Evolutionary conservation across 1,140 invertebrate genomes (phyloP).

Genomic region (Capitella teleta): DNA sequence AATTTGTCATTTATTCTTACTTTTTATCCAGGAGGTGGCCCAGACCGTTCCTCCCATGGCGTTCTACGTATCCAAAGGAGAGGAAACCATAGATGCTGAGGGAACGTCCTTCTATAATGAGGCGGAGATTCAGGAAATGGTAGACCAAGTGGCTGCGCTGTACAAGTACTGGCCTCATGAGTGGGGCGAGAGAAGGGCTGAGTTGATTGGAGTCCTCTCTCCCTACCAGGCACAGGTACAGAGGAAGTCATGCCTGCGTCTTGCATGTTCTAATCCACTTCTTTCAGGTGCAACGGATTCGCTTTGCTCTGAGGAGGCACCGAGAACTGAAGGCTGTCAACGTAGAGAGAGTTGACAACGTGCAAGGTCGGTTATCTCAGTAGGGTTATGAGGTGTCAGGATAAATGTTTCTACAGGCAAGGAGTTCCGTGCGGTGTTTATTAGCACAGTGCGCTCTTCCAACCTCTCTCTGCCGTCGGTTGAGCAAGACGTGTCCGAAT

Average conservation of each 20-base stretch:
- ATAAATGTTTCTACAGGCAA: constrained; percentile 54
- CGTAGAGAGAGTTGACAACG: constrained; percentile 71
- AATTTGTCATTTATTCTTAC: no score
- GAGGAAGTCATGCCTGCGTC: no score
- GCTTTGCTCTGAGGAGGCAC: constrained; percentile 57
- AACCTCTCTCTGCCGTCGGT: constrained; percentile 54
- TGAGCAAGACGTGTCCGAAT: constrained; percentile 40
- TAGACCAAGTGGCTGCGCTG: constrained; percentile 58
- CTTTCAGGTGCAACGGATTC: constrained; percentile 18
- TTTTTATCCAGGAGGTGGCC: no score
- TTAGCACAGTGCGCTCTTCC: constrained; percentile 70
- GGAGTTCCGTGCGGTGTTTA: constrained; percentile 72
- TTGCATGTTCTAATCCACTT: no score
- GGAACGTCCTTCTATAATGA: constrained; percentile 77
- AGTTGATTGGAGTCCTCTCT: constrained; percentile 67
- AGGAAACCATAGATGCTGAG: constrained; percentile 63
- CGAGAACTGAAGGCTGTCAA: constrained; percentile 60
- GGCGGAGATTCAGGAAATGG: constrained; percentile 67
- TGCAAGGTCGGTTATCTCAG: constrained; percentile 60
- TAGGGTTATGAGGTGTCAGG: no score
- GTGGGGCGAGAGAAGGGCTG: constrained; percentile 63
- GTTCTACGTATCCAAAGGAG: constrained; percentile 68
- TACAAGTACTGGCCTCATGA: constrained; percentile 59
- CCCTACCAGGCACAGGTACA: constrained; percentile 76
- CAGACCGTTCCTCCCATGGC: constrained; percentile 63